A percentile compares a stretch with the other conserved stretches of the same genome.
Evolutionary conservation across 2,888 invertebrate species (phyloP).

Genomic region (Antitype chi): DNA sequence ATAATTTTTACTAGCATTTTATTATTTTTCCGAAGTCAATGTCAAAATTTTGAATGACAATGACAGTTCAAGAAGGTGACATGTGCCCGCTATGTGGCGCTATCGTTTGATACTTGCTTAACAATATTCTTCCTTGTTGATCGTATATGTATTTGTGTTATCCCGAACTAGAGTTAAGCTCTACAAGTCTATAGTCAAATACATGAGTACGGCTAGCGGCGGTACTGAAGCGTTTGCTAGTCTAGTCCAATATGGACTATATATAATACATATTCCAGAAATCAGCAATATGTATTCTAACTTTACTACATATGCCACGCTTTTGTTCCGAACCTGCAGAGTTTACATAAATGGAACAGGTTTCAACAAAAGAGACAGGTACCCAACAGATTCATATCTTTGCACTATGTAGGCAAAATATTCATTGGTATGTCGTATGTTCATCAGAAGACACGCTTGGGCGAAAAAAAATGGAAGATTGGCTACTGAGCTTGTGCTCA

Average conservation of each 20-base stretch:
- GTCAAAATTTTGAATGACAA: background rate
- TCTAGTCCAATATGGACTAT: conserved; percentile 20
- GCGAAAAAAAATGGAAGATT: background rate
- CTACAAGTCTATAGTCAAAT: conserved; percentile 31
- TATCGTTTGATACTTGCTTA: background rate
- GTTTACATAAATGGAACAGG: conserved; percentile 7
- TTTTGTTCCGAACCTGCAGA: conserved; percentile 10
- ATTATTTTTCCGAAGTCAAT: background rate
- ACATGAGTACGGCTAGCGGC: conserved; percentile 2
- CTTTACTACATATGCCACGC: conserved; percentile 13
- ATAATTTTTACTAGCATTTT: too few species aligned
- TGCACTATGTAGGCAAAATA: background rate
- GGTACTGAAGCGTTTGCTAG: background rate
- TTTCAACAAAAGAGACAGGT: background rate
- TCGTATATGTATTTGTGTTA: conserved; percentile 10
- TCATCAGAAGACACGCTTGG: background rate
- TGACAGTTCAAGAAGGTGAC: background rate
- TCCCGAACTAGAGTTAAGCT: conserved; percentile 9
- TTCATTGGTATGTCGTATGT: too few species aligned
- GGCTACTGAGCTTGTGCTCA: too few species aligned
- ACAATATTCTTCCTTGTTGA: background rate
- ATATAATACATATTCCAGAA: too few species aligned
- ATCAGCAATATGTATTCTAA: conserved; percentile 56
- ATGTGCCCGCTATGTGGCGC: too few species aligned
- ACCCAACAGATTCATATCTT: background rate